Evolutionary conservation across 2,888 invertebrate genomes (phyloP), one percentile per base, ranked within the genome.

Genomic region (Polydrusus cervinus): DNA sequence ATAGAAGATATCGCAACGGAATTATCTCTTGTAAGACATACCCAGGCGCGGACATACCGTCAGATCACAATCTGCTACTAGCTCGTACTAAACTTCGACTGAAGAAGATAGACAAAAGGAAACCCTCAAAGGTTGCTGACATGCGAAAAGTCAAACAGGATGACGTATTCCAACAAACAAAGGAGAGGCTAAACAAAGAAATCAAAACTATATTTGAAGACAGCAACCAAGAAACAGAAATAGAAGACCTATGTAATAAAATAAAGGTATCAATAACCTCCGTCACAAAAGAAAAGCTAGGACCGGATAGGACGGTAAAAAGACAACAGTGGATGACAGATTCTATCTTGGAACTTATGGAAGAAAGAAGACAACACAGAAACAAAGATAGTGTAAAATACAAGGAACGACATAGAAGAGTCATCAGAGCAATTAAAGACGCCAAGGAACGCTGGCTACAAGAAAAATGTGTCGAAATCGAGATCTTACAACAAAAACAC

Each of bases 21-120:
- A 61, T 80, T 10, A 74, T 49, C 60, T 62, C 61, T 13, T 71
- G 43, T 2, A 79, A 79, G 78, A 78, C 81, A 10, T 79, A 78
- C 25, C 25, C 25, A 25, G 25, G 25, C 66, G 78, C 79, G 16
- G 76, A 80, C n/a, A 75, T 69, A 73, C 77, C 25, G 25, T 25
- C 25, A 25, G 25, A 25, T 25, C 25, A 25, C 25, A 25, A 25
- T 25, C 25, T 25, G 25, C 25, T 25, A 25, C 25, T 25, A 5
- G 25, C 25, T 25, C 25, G 25, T 25, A 25, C 25, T 25, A 25
- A 25, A 25, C 25, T 25, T 25, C 25, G 25, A 25, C 25, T 25
- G 25, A 25, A 25, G 25, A 25, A 25, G 25, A 25, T 25, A 25
- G 25, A 25, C 25, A 25, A 25, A 25, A 25, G 25, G 25, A 25